Evolutionary conservation across 2,797 vertebrate genomes (phyloP).

Genomic region (Gallirallus australis): DNA sequence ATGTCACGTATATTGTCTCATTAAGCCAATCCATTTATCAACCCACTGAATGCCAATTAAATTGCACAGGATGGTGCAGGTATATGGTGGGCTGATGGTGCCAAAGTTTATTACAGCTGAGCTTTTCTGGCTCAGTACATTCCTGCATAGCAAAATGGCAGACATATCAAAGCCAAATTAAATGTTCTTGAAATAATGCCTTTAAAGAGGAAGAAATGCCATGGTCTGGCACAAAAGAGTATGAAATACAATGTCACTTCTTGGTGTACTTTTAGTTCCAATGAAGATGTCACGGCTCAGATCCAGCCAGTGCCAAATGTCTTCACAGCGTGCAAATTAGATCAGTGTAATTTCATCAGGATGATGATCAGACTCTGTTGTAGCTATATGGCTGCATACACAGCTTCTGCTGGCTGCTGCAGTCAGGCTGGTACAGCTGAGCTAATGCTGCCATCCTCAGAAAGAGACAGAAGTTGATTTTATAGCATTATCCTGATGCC

Average conservation of each 20-base stretch:
- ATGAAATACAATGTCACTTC: slow-evolving; percentile 75
- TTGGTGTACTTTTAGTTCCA: slow-evolving; percentile 79
- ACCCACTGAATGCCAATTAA: slow-evolving; percentile 92
- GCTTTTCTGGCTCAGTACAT: slow-evolving; percentile 81
- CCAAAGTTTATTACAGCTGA: slow-evolving; percentile 88
- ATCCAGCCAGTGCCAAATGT: slow-evolving; percentile 84
- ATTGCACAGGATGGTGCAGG: slow-evolving; percentile 91
- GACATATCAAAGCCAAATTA: slow-evolving; percentile 79
- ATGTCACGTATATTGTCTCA: slow-evolving; percentile 94
- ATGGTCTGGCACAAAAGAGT: slow-evolving; percentile 73
- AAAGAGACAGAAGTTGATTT: slow-evolving; percentile 63
- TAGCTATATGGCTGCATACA: slow-evolving; percentile 77
- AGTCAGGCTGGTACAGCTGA: slow-evolving; percentile 75
- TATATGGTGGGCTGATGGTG: slow-evolving; percentile 86
- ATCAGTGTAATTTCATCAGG: slow-evolving; percentile 87
- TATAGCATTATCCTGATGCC: slow-evolving; percentile 29
- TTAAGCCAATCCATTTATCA: slow-evolving; percentile 95
- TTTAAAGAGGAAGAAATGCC: slow-evolving; percentile 78
- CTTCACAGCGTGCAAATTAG: slow-evolving; percentile 87
- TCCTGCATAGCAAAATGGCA: slow-evolving; percentile 78
- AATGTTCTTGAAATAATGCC: slow-evolving; percentile 81
- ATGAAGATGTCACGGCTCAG: slow-evolving; percentile 86
- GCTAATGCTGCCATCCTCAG: slow-evolving; percentile 69
- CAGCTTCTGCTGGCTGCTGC: slow-evolving; percentile 73
- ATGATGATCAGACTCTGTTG: slow-evolving; percentile 80